A percentile compares a stretch with the other conserved stretches of the same genome.
Evolutionary conservation across 2,113 vertebrate species (phyloP).

Genomic region (Nyctibius bracteatus): DNA sequence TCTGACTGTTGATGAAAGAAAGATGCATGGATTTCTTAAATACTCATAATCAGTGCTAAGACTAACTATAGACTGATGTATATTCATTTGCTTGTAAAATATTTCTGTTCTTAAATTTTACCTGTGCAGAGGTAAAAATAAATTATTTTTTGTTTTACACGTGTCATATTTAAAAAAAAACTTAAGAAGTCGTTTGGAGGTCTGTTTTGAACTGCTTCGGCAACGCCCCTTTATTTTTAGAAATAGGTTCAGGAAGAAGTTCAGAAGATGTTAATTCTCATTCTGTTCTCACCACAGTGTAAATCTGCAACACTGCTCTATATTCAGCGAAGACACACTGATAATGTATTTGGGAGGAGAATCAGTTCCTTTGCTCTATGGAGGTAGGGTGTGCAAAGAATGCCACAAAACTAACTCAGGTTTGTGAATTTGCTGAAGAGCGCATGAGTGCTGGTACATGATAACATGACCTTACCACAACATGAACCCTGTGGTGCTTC

Average conservation of each 20-base stretch:
- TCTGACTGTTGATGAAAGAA: slow-evolving; percentile 48
- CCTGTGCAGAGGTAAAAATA: neutral
- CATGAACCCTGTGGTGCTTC: neutral
- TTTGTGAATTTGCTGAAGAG: neutral
- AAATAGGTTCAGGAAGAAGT: neutral
- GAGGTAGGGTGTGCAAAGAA: neutral
- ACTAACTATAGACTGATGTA: neutral
- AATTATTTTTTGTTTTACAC: neutral
- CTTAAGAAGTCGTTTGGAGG: neutral
- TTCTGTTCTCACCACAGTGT: neutral
- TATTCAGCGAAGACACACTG: neutral
- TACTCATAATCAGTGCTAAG: slow-evolving; percentile 22
- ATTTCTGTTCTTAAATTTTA: neutral
- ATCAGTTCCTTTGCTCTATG: neutral
- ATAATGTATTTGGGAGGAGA: neutral
- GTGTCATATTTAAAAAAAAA: neutral
- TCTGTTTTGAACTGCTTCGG: neutral
- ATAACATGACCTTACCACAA: neutral
- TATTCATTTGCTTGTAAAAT: neutral
- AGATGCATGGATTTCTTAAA: slow-evolving; percentile 54
- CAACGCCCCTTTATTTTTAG: neutral
- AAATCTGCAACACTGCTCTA: neutral
- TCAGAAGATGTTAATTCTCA: neutral
- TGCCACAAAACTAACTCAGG: neutral
- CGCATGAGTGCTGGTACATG: neutral